Base-by-base conservation (phyloP, 1,140 invertebrate genomes). In the Planococcus citri region DNA sequence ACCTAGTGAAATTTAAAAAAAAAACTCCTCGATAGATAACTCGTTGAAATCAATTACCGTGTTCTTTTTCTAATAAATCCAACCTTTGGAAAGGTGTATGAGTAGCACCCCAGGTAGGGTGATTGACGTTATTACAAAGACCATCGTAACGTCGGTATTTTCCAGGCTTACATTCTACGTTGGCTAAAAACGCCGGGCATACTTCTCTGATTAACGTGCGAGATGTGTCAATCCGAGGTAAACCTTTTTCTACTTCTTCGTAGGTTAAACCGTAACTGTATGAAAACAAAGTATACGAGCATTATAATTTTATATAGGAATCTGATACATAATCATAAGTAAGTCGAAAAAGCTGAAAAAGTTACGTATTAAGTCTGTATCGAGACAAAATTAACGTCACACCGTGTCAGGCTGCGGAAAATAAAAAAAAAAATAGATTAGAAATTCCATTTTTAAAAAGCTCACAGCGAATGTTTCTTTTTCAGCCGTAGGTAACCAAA, bases 71-170 rank as follows among this genome's bases (percentile, higher is more conserved):
- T 60, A 60, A 60, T 22, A 17, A 60, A 9, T 27, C 60, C 1
- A 51, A 75, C 73, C 74, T 75, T 2, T 73, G 79, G 76, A 95
- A 94, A 6, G 91, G 84, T 58, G 88, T 89, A 27, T 91, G 89
- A 37, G 91, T 83, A 68, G 88, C 85, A 4, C 95, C 95, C 92
- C 92, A 95, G 10, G 86, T 84, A 4, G 93, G 86, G 77, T 95
- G 88, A 57, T 91, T 82, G 0, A 96, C 86, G 78, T 98, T 98
- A 79, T 98, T 98, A 78, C 96, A 98, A 75, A 91, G 88, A 0
- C 94, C 96, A 51, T 88, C 90, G 17, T 88, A 86, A 33, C 89
- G 88, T 68, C 96, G 82, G 77, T 95, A 97, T 75, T 95, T 94
- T 22, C 91, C 91, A 3, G 91, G 83, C 27, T 87, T 83, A 75